Base-by-base conservation (phyloP, 92 coral and sea anemone species). In the Pocillopora grandis region DNA sequence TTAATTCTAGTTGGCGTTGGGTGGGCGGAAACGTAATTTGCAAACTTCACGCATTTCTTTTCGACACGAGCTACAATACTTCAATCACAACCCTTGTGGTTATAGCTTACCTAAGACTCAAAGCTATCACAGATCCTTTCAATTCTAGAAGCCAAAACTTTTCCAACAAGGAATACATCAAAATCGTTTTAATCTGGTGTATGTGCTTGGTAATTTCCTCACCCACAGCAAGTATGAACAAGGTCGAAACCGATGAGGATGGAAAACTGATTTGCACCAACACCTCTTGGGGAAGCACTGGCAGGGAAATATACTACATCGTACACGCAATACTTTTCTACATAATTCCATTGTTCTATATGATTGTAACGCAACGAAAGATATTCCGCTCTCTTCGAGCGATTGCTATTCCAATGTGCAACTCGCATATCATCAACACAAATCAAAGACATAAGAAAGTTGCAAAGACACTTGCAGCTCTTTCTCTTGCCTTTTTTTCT, bases 11-110 rank as follows among this genome's bases (percentile, higher is more conserved):
- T n/a, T 62, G 75, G 48, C 76, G 64, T 17, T 85, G 88, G 88
- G 63, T 69, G 13, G 88, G 88, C 27, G 88, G 88, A 2, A n/a
- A 85, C 58, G 21, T 3, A 31, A 76, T 77, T 1, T 85, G 88
- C 70, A 85, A 85, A 57, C 42, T 77, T 68, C 88, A 85, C 14
- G 88, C 83, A 12, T 85, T 76, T 31, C 82, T 85, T 14, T 62
- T 85, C 12, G 88, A 85, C 31, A 35, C 88, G 18, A 62, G 69
- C 76, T 85, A 85, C 27, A 76, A 77, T 56, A 63, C 82, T 19
- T 85, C 88, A 12, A 76, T 85, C 23, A 61, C 80, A 3, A 85
- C 88, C 8, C 82, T 85, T 42, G 77, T 77, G 10, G 15, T 68
- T 0, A 85, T 85, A 59, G 72, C 83, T 35, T 49, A 68, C 58